Evolutionary conservation across 92 coral and sea anemone species (phyloP), one percentile per base, ranked within the genome.

Genomic region (Epizoanthus fatuus): DNA sequence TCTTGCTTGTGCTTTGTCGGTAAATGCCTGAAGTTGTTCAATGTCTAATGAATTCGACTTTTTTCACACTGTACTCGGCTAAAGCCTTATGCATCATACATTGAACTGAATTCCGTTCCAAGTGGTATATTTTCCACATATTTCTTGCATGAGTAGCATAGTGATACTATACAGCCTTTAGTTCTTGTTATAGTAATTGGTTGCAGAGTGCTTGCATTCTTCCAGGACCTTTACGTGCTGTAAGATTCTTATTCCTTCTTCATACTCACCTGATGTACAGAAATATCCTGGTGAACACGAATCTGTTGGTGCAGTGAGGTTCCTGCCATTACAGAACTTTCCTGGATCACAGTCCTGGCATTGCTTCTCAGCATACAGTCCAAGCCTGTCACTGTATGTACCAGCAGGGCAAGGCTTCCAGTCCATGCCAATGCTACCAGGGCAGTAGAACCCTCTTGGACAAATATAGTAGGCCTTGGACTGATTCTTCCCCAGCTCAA

Each of bases 291-390:
- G 87, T 20, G 92, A 90, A 77, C 99, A 97, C 57, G 29, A 62
- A 69, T 79, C 97, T 25, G 99, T 88, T 22, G 95, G 95, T 56
- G 90, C 80, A 25, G 98, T 97, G 25, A 93, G 89, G 84, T 97
- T 97, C 75, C 83, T 93, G 8, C 99, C 99, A 74, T 84, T 89
- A 67, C 99, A 97, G 80, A 80, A 97, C 79, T 79, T 89, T 77
- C 99, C 99, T 58, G 95, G 94, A 81, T 95, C 96, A 86, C 99
- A 97, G 67, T 97, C 99, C 49, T 86, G 80, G 25, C 99, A 97
- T 70, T 97, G 98, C 17, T 74, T 68, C 54, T 91, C 91, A 1
- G 72, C 86, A 75, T 88, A 87, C 90, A 97, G 89, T 68, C 98
- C 94, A 52, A 90, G 81, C 25, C 87, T 67, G 91, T 95, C 90